Evolutionary conservation across 2,113 vertebrate genomes (phyloP), one percentile per base, ranked within the genome.

Genomic region (Xenopus laevis): DNA sequence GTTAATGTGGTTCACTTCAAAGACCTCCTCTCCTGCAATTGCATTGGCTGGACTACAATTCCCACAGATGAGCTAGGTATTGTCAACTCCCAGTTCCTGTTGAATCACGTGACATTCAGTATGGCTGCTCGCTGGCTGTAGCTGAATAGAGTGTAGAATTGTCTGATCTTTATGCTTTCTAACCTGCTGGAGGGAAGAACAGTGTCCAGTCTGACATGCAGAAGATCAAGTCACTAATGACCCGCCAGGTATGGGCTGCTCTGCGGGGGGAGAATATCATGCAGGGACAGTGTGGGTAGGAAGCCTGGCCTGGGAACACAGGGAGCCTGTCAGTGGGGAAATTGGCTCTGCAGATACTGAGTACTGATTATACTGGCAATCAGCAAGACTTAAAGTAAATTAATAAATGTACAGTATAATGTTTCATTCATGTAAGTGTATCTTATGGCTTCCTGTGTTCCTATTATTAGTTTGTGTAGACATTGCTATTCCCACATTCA

Each of bases 141-240:
- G 15, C 12, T 27, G 21, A 8, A 27, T 18, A 60, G 58, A 60
- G 0, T 5, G 58, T 9, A 27, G 10, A 60, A 13, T 50, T 16
- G 15, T 6, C 47, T 10, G 47, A 1, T 10, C 11, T 16, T 13
- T 50, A 10, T 12, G 40, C 4, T 63, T 55, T 8, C 17, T 55
- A 16, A n/a, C 6, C 12, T 16, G 27, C 53, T 46, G 52, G 10
- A 33, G 18, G 21, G 3, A n/a, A 16, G 1, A n/a, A 30, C 47
- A 27, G 33, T 12, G 12, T 9, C 10, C 21, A 1, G 12, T 44
- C 6, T 46, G 63, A 58, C 80, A 98, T 98, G 97, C 97, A 98
- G 86, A 98, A 98, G 87, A 98, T 98, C 71, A 98, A 98, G 83
- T 98, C 95, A 58, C 87, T 98, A 13, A 98, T 98, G 95, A 84